Base-by-base conservation (phyloP, 2,888 invertebrate species). In the Arge pagana region DNA sequence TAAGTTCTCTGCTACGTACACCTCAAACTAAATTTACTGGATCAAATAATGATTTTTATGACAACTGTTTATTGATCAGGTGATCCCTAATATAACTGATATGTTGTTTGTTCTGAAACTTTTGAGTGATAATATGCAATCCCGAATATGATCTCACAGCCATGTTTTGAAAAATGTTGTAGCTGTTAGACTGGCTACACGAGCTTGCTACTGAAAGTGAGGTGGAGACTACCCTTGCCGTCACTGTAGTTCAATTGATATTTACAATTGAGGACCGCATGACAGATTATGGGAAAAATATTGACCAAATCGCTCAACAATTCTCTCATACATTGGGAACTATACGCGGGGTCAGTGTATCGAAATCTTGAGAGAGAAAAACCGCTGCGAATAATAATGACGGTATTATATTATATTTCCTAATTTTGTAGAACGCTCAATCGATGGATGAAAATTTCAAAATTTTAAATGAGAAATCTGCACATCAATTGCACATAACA, bases 221-320 rank as follows among this genome's bases (percentile, higher is more conserved):
- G 41, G 23, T 67, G 3, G 54, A 65, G 13, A 15, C 13, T 7
- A 30, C 13, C 2, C 16, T 45, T n/a, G 56, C 62, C 8, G 58
- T 71, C 11, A 57, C 63, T 35, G 30, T 60, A 19, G 59, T 55
- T 7, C 63, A 71, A 51, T 53, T 74, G 31, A 49, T 74, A 10
- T 48, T 74, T 3, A 61, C 63, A 6, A 56, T 74, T 11, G 74
- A 76, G 56, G 70, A 71, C 33, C 58, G 57, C 41, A 60, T 59
- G 8, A 52, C 53, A 35, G 65, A 66, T 7, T 62, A 66, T 24
- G 67, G 69, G 2, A 62, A 65, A 19, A 62, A 59, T 8, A 56
- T 81, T 40, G 77, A 79, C 56, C 74, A 77, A 45, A 60, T 81
- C 40, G 77, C 79, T 19, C 50, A 70, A 11, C 77, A 78, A 55